phyloP scores from a whole-genome alignment of 1,140 invertebrate genomes.

The Camponotus floridanus region DNA sequence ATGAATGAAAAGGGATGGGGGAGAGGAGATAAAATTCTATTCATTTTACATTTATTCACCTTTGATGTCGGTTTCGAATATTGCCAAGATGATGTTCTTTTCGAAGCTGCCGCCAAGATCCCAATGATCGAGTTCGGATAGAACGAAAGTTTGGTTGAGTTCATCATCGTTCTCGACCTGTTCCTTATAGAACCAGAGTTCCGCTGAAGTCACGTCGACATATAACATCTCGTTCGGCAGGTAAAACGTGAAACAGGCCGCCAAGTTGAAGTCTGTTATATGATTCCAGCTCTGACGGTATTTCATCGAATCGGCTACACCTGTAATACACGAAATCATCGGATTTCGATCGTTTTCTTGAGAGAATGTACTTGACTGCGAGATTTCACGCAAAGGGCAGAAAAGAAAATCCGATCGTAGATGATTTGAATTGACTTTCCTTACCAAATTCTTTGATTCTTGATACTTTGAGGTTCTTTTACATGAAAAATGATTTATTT shows the following conservation, averaged over 20 bases:
- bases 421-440: not conserved
- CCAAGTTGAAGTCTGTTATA: slow-evolving; percentile 86
- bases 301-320: slow-evolving; percentile 75
- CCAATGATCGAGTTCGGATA: slow-evolving; percentile 93
- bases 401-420: not conserved
- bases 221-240: slow-evolving; percentile 90
- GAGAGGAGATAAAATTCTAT: not conserved
- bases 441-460: not conserved
- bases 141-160: slow-evolving; percentile 91
- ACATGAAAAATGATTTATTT: not conserved
- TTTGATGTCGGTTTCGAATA: slow-evolving; percentile 89
- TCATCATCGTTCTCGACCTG: slow-evolving; percentile 86
- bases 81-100: slow-evolving; percentile 91
- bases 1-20: not conserved
- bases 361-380: not conserved
- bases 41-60: slow-evolving; percentile 82
- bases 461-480: not conserved
- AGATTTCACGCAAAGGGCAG: not conserved
- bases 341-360: slow-evolving; percentile 17
- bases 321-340: slow-evolving; percentile 65
- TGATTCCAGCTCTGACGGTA: slow-evolving; percentile 82
- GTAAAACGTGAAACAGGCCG: slow-evolving; percentile 90
- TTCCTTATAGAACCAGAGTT: slow-evolving; percentile 93
- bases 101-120: slow-evolving; percentile 90
- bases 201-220: slow-evolving; percentile 90